Conservation (phyloP, 92 coral and sea anemone genomes). For the Actinostola sp. region DNA sequence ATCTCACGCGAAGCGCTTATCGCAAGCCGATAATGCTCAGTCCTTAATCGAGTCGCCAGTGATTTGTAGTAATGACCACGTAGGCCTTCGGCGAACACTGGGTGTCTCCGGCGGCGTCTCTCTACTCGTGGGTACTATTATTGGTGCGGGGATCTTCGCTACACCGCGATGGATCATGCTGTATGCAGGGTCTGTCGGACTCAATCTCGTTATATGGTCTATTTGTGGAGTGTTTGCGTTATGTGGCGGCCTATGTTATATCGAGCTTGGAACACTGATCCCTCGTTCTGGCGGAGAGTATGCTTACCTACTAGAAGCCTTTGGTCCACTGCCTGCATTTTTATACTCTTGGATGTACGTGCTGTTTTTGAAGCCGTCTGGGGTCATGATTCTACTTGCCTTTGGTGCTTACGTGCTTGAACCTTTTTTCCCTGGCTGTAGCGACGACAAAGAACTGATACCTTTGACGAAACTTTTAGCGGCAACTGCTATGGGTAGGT, state of each 20-base stretch:
- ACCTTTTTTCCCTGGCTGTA: slow-evolving; percentile 87
- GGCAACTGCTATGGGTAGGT: slow-evolving; percentile 82
- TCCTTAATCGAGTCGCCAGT: too few relatives aligned
- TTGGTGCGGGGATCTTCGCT: slow-evolving; percentile 95
- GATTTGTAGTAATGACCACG: slow-evolving; percentile 1
- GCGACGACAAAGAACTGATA: slow-evolving; percentile 53
- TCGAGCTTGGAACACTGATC: slow-evolving; percentile 87
- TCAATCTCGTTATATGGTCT: slow-evolving; percentile 86
- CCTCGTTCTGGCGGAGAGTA: slow-evolving; percentile 84
- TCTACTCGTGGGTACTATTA: slow-evolving; percentile 89
- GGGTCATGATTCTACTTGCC: slow-evolving; percentile 72
- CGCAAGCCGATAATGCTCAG: too few relatives aligned
- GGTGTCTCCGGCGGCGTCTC: slow-evolving; percentile 84
- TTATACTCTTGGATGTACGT: slow-evolving; percentile 70
- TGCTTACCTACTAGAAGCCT: slow-evolving; percentile 69
- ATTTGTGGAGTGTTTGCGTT: slow-evolving; percentile 83
- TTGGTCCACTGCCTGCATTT: slow-evolving; percentile 83
- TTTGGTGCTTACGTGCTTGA: slow-evolving; percentile 77
- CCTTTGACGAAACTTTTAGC: slow-evolving; percentile 78
- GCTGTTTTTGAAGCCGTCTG: slow-evolving; percentile 72
- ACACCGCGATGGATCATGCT: slow-evolving; percentile 90
- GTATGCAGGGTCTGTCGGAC: slow-evolving; percentile 91
- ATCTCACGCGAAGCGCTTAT: too few relatives aligned
- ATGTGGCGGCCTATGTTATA: slow-evolving; percentile 85
- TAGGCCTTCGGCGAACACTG: slow-evolving; percentile 78